Base-by-base conservation (phyloP, 2,113 vertebrate species). In the Archilochus colubris region DNA sequence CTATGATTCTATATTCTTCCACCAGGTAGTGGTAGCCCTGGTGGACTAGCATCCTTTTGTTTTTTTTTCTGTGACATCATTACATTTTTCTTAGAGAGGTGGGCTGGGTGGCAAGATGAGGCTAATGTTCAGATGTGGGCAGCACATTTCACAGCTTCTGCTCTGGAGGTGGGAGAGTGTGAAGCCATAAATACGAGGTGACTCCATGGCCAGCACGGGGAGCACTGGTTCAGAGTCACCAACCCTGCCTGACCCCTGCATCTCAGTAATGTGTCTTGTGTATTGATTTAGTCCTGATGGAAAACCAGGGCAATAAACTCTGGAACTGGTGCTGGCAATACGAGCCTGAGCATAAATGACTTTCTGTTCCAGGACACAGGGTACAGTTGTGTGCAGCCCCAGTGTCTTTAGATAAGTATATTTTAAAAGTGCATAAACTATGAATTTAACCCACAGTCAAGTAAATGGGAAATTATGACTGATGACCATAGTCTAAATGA, bases 351-450 rank as follows among this genome's bases (percentile, higher is more conserved):
- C 69, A 80, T 97, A 91, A 97, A 92, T 95, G 92, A 80, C 83
- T 93, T 95, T 96, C 95, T 96, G 91, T 97, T 94, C 33, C 48
- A 91, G 93, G 89, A 92, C 46, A 96, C 86, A 73, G 87, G 43
- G 89, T 69, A 44, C 64, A 80, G 48, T 94, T 94, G 83, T 93
- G 93, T 94, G 46, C 57, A 51, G 40, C 53, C 44, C 25, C 69
- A 76, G 80, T 73, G 87, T 75, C 93, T 94, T 92, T 72, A 82
- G 80, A 92, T 88, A 89, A 77, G 46, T 84, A 3, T 80, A 83
- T 94, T 87, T 88, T 95, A 57, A 93, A 93, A 95, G 40, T 54
- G 24, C 70, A 43, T 80, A 57, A 84, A 43, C 61, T 86, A 30
- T 91, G 48, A 86, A 70, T 91, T 87, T 91, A 93, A 68, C 30